Percentiles rank a stretch among this genome's conserved stretches.
Conservation (phyloP, 2,888 invertebrate genomes). For the Calliopum simillimum region DNA sequence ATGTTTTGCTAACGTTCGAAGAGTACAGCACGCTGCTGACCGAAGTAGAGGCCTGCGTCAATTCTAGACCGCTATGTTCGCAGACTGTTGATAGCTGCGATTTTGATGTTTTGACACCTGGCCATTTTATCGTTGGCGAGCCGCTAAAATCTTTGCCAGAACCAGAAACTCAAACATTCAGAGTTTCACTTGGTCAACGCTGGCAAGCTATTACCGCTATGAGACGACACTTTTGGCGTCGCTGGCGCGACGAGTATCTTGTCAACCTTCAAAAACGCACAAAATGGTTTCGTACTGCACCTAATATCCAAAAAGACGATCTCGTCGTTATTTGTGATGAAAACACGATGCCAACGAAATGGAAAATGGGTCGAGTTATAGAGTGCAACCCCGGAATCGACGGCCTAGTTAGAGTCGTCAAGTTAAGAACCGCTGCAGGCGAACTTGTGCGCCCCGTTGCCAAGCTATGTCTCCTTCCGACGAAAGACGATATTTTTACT, state of each 20-base stretch:
- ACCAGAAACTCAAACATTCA: conserved; percentile 6
- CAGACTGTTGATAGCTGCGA: not conserved
- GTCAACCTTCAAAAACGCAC: not conserved
- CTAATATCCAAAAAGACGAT: conserved; percentile 11
- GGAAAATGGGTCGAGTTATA: conserved; percentile 21
- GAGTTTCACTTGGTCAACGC: conserved; percentile 17
- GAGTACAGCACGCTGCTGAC: conserved; percentile 33
- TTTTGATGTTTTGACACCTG: conserved; percentile 29
- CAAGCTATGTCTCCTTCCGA: conserved; percentile 14
- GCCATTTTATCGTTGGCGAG: conserved; percentile 40
- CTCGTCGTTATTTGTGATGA: conserved; percentile 16
- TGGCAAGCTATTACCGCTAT: conserved; percentile 28
- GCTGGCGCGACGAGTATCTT: conserved; percentile 21
- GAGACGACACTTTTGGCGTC: conserved; percentile 34
- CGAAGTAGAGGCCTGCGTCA: conserved; percentile 35
- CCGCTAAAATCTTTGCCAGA: conserved; percentile 36
- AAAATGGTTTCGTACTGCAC: conserved; percentile 20
- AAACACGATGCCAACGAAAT: conserved; percentile 16
- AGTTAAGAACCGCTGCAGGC: conserved; percentile 6
- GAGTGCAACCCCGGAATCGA: conserved; percentile 21
- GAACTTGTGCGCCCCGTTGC: conserved; percentile 7
- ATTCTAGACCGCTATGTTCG: conserved; percentile 16
- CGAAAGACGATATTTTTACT: conserved; percentile 15
- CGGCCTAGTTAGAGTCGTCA: conserved; percentile 23
- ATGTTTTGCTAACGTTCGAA: conserved; percentile 24